Conservation (phyloP, 2,113 vertebrate species). For the Oophaga pumilio region DNA sequence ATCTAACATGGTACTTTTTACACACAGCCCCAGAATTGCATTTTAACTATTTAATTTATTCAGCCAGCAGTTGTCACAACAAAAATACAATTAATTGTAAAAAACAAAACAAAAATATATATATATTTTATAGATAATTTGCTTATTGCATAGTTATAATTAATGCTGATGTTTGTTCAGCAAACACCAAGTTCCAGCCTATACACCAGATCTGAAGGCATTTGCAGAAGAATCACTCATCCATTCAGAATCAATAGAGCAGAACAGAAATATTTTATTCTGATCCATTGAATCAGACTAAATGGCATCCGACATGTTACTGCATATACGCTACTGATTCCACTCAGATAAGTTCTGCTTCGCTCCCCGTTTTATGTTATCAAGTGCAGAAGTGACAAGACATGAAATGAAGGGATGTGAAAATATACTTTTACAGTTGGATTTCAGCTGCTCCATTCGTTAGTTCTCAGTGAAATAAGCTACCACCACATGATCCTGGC, state of each 20-base stretch:
- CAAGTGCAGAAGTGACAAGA: neutral
- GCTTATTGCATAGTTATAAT: neutral
- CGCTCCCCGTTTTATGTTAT: neutral
- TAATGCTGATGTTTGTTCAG: neutral
- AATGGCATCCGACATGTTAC: neutral
- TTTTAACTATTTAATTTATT: too few species aligned
- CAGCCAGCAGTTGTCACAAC: too few species aligned
- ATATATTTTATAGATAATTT: too few species aligned
- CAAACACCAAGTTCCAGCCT: neutral
- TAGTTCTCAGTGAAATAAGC: too few species aligned
- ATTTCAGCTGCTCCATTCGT: too few species aligned
- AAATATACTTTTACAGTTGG: neutral
- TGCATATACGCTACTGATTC: neutral
- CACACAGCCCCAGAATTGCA: too few species aligned
- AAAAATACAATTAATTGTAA: too few species aligned
- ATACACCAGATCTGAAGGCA: neutral
- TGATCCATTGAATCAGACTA: conserved; percentile 3
- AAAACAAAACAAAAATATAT: too few species aligned
- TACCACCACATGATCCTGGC: too few species aligned
- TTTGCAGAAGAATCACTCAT: neutral
- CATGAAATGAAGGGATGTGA: neutral
- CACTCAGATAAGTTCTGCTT: neutral
- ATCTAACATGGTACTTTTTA: too few species aligned
- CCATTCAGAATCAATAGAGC: neutral
- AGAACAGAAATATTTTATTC: conserved; percentile 7